Base-by-base conservation (phyloP, 2,797 vertebrate species). In the Melanotaenia trifasciata region DNA sequence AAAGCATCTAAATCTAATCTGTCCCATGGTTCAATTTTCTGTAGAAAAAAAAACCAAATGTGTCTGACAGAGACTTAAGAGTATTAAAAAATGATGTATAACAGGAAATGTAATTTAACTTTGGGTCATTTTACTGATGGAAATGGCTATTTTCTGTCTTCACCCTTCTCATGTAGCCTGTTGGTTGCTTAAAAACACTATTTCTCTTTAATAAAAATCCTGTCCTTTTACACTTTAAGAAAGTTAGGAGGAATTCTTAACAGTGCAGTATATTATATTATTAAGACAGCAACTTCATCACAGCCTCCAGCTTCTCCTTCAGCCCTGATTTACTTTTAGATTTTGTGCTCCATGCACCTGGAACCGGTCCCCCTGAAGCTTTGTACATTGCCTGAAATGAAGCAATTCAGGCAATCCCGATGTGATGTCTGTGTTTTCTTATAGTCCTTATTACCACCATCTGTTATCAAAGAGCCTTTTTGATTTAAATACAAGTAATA, bases 311-410 rank as follows among this genome's bases (percentile, higher is more conserved):
- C 75, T 84, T 81, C 54, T 78, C 70, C 72, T 76, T 86, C 79
- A 79, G 60, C 53, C 5, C 64, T 63, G 68, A 84, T 77, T 71
- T 64, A 30, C 50, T 78, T 83, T 79, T 65, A 70, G 70, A 88
- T 80, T 69, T 77, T 58, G 62, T 70, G 84, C 82, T 87, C 74
- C 74, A 67, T 70, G 58, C 71, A 71, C 75, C 75, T 80, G 64
- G 70, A 86, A 84, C 64, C 33, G 24, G 74, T 73, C 64, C 26
- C 54, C 26, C 65, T 18, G 36, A 73, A 76, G 80, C 68, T 45
- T 28, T 8, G 33, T 22, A 35, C 28, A 45, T 45, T 51, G 63
- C 38, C 50, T 64, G 38, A 61, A 67, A 79, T 74, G 57, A 81
- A 80, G 67, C 67, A 71, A 71, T 56, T 78, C 36, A 26, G 63